Percentiles rank a stretch among this genome's conserved stretches.
phyloP scores from a whole-genome alignment of 2,888 invertebrate species.

The Flabesymbios commensalis region DNA sequence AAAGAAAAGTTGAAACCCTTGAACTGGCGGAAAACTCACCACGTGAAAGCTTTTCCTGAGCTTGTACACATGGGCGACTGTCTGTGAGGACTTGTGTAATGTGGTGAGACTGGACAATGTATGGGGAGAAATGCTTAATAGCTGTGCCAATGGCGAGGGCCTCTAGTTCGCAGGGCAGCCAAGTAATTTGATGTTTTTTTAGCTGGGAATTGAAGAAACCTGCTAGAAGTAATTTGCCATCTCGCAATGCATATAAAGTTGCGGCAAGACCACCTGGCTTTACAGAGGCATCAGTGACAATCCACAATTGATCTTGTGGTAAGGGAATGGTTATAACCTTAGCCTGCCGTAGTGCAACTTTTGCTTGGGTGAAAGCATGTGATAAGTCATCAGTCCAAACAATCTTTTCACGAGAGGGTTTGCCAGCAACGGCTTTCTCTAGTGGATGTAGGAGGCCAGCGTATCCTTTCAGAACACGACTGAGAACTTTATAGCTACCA shows the following conservation, averaged over 20 bases:
- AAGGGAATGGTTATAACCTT: constrained; percentile 15
- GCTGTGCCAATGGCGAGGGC: constrained; percentile 11
- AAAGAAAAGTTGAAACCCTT: constrained; percentile 8
- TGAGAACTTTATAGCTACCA: constrained; percentile 19
- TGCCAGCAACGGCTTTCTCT: constrained; percentile 12
- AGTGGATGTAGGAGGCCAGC: constrained; percentile 19
- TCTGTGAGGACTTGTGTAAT: constrained; percentile 1
- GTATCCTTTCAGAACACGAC: constrained; percentile 18
- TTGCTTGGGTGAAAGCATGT: constrained; percentile 12
- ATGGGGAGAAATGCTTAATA: constrained; percentile 7
- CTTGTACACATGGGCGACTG: constrained; percentile 10
- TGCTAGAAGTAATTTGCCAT: constrained; percentile 7
- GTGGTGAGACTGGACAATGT: constrained; percentile 6
- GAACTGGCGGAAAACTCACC: constrained; percentile 10
- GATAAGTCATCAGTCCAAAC: constrained; percentile 16
- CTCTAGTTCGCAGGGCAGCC: constrained; percentile 13
- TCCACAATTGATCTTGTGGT: constrained; percentile 20
- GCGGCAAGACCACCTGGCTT: constrained; percentile 17
- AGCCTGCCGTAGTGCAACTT: constrained; percentile 1
- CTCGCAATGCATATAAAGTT: constrained; percentile 6
- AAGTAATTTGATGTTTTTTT: constrained; percentile 3
- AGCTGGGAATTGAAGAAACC: constrained; percentile 13
- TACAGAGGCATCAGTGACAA: constrained; percentile 19
- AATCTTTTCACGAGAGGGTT: constrained; percentile 21
- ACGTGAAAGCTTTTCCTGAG: not conserved